Base-by-base conservation (phyloP, 1,140 invertebrate genomes). In the Brachionus sp. region DNA sequence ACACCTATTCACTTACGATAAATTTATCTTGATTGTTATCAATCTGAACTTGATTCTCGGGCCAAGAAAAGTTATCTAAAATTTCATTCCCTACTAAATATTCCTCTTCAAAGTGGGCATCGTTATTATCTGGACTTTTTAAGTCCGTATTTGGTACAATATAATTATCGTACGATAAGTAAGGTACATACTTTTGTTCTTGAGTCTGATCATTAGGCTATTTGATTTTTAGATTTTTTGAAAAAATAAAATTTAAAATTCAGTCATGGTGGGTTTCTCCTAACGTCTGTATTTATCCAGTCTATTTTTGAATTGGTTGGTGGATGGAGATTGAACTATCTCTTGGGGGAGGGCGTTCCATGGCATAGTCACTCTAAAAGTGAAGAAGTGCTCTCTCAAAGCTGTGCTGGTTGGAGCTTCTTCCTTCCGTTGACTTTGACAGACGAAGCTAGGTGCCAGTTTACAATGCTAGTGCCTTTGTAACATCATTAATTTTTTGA, bases 151-250 rank as follows among this genome's bases (percentile, higher is more conserved):
- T 50, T 12, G 70, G 39, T 12, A 75, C 39, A n/a, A 75, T 9
- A 42, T 62, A 80, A 44, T 80, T 80, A 57, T 80, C 77, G 23
- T 80, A 80, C 9, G 77, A 42, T 66, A 62, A 44, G 57, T 80
- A 62, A 39, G 70, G 70, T 10, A 39, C 70, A 23, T 25, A 75
- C 37, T 70, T 70, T 42, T n/a, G 33, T 9, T 39, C 66, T 70
- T 70, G 66, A 75, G 5, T 50, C 23, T 46, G n/a, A 16, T 75
- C 23, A 33, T 2, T 68, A 10, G 25, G 29, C 35, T 35, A 35
- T 33, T 68, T 35, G 25, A 68, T 35, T 68, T n/a, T 37, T 68
- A 57, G 19, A 57, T 7, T 68, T 68, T 2, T 35, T n/a, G 3
- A 10, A 35, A 66, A n/a, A 68, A n/a, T n/a, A 68, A 68, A 33